Percentiles rank a stretch among this genome's conserved stretches.
phyloP scores from a whole-genome alignment of 2,797 vertebrate genomes.

The Acrossocheilus fasciatus region DNA sequence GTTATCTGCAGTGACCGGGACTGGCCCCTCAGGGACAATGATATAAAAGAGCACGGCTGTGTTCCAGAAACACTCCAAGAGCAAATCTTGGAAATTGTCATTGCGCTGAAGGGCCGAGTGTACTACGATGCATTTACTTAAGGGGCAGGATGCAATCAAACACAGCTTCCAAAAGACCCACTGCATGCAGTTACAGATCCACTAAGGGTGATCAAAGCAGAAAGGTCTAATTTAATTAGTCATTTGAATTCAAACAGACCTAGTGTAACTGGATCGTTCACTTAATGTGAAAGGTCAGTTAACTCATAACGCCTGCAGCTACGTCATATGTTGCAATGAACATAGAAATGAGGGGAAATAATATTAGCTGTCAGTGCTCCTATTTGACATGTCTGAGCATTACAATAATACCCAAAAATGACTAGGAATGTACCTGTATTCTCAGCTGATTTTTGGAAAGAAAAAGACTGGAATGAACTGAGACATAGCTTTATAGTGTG shows the following conservation, averaged over 20 bases:
- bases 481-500: constrained; percentile 65
- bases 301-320: constrained; percentile 73
- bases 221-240: constrained; percentile 79
- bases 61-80: constrained; percentile 67
- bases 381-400: constrained; percentile 10
- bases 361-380: constrained; percentile 16
- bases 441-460: constrained; percentile 60
- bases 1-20: constrained; percentile 66
- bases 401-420: constrained; percentile 23
- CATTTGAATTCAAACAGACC: constrained; percentile 77
- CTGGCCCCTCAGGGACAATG: constrained; percentile 61
- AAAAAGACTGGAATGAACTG: constrained; percentile 39
- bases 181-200: constrained; percentile 64
- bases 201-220: constrained; percentile 71
- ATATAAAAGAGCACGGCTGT: constrained; percentile 66
- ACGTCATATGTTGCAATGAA: constrained; percentile 66
- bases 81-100: constrained; percentile 69
- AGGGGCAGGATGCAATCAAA: constrained; percentile 45
- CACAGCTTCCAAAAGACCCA: constrained; percentile 52
- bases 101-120: constrained; percentile 65
- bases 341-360: constrained; percentile 55
- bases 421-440: constrained; percentile 20
- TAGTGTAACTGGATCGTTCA: constrained; percentile 78
- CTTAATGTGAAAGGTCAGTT: constrained; percentile 82
- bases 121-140: constrained; percentile 64